These are phyloP conservation scores for Drosophila ananassae DNA, from an alignment of 1,140 invertebrate species.

Conservation along the genomic window DNA sequence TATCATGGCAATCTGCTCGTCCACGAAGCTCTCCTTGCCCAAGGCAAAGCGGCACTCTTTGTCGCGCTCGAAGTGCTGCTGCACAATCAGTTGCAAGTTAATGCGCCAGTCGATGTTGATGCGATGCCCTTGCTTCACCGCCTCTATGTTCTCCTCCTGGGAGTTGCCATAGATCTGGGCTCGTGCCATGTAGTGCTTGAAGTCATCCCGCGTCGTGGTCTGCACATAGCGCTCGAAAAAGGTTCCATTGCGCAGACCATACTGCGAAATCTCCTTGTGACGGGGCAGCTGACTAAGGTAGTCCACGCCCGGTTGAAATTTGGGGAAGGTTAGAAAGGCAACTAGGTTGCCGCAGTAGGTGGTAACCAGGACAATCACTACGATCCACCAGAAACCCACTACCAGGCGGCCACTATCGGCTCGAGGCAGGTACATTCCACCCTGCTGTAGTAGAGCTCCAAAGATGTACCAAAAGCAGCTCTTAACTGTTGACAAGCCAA, in stretches of 20 bases:
- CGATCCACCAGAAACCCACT: constrained; percentile 96
- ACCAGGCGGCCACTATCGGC: constrained; percentile 95
- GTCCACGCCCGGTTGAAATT: constrained; percentile 91
- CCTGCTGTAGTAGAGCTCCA: constrained; percentile 95
- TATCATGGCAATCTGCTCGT: constrained; percentile 91
- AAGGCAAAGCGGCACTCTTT: constrained; percentile 77
- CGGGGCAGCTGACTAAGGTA: constrained; percentile 89
- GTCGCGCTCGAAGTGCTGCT: constrained; percentile 76
- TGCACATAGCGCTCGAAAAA: constrained; percentile 89
- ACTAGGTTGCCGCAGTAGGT: constrained; percentile 97
- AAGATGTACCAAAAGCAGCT: constrained; percentile 96
- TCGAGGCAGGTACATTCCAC: constrained; percentile 92
- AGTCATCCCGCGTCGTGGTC: constrained; percentile 64
- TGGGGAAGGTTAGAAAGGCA: constrained; percentile 96
- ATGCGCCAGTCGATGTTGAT: constrained; percentile 93
- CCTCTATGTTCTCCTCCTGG: constrained; percentile 85
- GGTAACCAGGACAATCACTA: constrained; percentile 94
- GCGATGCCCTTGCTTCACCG: constrained; percentile 88
- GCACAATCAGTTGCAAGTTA: constrained; percentile 86
- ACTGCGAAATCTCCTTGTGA: constrained; percentile 87
- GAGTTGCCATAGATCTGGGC: constrained; percentile 85
- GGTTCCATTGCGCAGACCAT: constrained; percentile 90
- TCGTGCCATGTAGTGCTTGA: constrained; percentile 68
- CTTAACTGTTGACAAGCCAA: constrained; percentile 88
- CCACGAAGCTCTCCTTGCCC: constrained; percentile 89